Conservation (phyloP, 2,888 invertebrate species). For the Adelphocoris suturalis region DNA sequence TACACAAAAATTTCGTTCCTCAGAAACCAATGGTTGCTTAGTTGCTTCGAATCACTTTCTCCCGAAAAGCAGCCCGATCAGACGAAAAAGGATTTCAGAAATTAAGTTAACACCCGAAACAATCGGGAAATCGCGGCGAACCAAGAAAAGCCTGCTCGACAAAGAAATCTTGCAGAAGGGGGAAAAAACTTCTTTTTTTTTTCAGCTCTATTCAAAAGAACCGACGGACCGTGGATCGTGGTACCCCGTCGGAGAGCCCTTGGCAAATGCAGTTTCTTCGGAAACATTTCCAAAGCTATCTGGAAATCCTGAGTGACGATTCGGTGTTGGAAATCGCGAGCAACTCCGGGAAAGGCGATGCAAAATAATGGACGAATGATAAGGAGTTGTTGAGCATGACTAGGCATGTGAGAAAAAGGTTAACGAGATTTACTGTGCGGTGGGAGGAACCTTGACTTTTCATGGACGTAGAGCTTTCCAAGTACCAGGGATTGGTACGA, state of each 20-base stretch:
- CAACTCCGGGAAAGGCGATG: background rate
- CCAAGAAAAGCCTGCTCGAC: constrained; percentile 9
- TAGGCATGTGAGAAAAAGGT: background rate
- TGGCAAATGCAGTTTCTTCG: constrained; percentile 28
- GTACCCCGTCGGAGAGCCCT: constrained; percentile 3
- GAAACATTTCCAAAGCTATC: background rate
- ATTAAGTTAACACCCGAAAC: background rate
- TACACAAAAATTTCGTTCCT: no score
- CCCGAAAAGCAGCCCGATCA: no score
- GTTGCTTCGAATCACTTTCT: no score
- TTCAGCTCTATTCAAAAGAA: constrained; percentile 17
- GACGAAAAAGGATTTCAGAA: background rate
- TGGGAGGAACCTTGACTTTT: no score
- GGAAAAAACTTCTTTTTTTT: background rate
- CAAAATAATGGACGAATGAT: constrained; percentile 3
- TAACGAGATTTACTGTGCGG: background rate
- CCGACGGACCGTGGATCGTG: constrained; percentile 1
- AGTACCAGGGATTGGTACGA: no score
- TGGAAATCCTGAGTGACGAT: constrained; percentile 7
- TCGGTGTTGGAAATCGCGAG: constrained; percentile 5
- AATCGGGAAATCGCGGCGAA: constrained; percentile 21
- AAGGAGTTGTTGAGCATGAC: background rate
- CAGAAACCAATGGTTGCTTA: no score
- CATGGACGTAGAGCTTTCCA: no score
- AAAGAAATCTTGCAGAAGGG: background rate